Evolutionary conservation across 2,113 vertebrate genomes (phyloP).

Genomic region (Tenebrosternarchus preto): DNA sequence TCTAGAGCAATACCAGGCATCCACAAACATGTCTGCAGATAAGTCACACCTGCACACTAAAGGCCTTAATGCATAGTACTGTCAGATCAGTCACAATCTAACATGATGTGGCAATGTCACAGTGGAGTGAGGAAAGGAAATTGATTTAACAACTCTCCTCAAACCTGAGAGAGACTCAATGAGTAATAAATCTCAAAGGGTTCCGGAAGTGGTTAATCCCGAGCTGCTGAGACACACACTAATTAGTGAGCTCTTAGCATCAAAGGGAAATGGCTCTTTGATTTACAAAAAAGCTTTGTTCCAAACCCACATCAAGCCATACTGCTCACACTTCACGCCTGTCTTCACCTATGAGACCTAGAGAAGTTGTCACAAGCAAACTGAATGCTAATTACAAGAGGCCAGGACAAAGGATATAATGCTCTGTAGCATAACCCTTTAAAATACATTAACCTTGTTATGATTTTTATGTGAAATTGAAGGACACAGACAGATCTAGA

Average conservation of each 20-base stretch:
- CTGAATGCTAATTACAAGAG: slow-evolving; percentile 17
- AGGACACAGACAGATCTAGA: not conserved
- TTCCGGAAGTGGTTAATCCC: slow-evolving; percentile 53
- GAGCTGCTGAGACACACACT: slow-evolving; percentile 44
- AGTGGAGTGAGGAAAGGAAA: slow-evolving; percentile 44
- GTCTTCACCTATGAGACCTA: slow-evolving; percentile 5
- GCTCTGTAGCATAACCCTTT: slow-evolving; percentile 11
- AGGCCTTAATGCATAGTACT: slow-evolving; percentile 11
- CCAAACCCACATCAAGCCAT: slow-evolving; percentile 44
- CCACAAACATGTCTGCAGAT: not conserved
- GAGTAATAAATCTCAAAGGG: slow-evolving; percentile 51
- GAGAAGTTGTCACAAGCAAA: slow-evolving; percentile 25
- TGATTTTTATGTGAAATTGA: not conserved
- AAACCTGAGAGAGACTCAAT: slow-evolving; percentile 44
- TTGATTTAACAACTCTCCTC: slow-evolving; percentile 53
- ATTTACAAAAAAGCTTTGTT: slow-evolving; percentile 45
- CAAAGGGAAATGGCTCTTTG: slow-evolving; percentile 49
- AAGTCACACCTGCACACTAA: slow-evolving; percentile 29
- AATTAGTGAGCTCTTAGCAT: slow-evolving; percentile 52
- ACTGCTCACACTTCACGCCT: slow-evolving; percentile 17
- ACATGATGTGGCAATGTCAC: slow-evolving; percentile 42
- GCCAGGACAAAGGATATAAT: slow-evolving; percentile 7
- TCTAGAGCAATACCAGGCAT: not conserved
- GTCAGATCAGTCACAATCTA: slow-evolving; percentile 35
- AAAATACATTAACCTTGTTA: slow-evolving; percentile 5